Conservation (phyloP, 2,888 invertebrate genomes). For the Caenorhabditis macrosperma region DNA sequence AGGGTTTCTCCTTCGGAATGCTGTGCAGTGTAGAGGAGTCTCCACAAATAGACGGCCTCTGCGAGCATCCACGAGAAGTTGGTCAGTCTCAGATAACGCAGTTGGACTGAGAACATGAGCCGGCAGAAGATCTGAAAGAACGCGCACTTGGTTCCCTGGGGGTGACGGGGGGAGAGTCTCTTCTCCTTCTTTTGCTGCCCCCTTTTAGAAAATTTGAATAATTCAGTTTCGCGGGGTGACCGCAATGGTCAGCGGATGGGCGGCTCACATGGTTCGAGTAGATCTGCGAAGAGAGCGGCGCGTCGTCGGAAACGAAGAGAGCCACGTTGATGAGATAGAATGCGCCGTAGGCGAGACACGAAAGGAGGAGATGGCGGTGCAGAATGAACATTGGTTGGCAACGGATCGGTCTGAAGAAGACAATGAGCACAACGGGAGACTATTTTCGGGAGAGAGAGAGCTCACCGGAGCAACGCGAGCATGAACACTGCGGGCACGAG, state of each 20-base stretch:
- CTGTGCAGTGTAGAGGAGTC: constrained; percentile 82
- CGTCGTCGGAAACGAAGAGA: constrained; percentile 71
- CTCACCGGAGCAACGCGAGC: constrained; percentile 60
- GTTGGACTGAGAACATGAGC: constrained; percentile 74
- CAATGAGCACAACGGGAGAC: not conserved
- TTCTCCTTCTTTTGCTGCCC: not conserved
- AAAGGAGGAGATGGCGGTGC: constrained; percentile 75
- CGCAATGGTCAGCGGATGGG: not conserved
- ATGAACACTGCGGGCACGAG: constrained; percentile 75
- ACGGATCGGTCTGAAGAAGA: constrained; percentile 69
- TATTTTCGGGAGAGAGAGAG: not conserved
- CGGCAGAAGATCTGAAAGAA: constrained; percentile 73
- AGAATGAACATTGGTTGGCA: constrained; percentile 75
- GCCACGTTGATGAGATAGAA: constrained; percentile 74
- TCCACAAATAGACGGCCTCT: constrained; percentile 82
- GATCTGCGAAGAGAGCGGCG: constrained; percentile 65
- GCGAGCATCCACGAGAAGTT: constrained; percentile 83
- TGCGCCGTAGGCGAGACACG: constrained; percentile 73
- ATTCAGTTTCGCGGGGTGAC: constrained; percentile 8
- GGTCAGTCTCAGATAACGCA: constrained; percentile 81
- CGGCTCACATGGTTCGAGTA: constrained; percentile 73
- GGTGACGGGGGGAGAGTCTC: not conserved
- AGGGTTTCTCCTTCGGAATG: constrained; percentile 80
- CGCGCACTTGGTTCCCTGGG: not conserved
- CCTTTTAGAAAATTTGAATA: constrained; percentile 14